Evolutionary conservation across 2,797 vertebrate species (phyloP).

Genomic region (Anolis apletophallus): DNA sequence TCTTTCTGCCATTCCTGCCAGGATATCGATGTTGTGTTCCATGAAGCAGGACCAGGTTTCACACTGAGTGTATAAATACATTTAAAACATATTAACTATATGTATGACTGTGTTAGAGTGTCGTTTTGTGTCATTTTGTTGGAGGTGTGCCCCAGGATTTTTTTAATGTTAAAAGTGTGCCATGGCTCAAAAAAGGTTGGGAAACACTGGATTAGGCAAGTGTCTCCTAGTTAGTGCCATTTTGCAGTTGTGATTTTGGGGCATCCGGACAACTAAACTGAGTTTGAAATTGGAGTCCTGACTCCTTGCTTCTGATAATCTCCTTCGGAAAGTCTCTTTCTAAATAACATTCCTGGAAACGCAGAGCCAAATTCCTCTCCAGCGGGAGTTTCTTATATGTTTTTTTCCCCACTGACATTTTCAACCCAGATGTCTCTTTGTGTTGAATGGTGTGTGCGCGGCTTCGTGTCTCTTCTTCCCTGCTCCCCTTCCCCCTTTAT

Average conservation of each 20-base stretch:
- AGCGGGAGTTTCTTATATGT: background rate
- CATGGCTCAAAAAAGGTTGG: too few relatives aligned
- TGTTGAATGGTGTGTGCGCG: background rate
- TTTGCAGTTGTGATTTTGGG: background rate
- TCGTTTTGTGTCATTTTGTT: too few relatives aligned
- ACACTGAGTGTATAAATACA: too few relatives aligned
- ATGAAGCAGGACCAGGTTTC: too few relatives aligned
- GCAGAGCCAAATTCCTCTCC: constrained; percentile 25
- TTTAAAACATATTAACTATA: too few relatives aligned
- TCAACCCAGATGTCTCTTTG: constrained; percentile 23
- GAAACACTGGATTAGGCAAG: too few relatives aligned
- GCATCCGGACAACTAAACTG: background rate
- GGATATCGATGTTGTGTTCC: too few relatives aligned
- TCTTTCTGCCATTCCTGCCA: too few relatives aligned
- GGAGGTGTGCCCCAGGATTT: too few relatives aligned
- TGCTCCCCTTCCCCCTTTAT: background rate
- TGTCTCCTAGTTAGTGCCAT: too few relatives aligned
- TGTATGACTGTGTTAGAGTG: too few relatives aligned
- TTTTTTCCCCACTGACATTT: constrained; percentile 8
- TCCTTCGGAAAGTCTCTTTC: constrained; percentile 22
- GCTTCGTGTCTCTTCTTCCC: background rate
- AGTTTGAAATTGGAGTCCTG: background rate
- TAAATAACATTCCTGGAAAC: constrained; percentile 8
- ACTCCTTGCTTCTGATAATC: background rate
- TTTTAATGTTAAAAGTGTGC: too few relatives aligned